These are phyloP conservation scores for Cabera pusaria DNA, from an alignment of 2,888 invertebrate species.

Conservation along the genomic window DNA sequence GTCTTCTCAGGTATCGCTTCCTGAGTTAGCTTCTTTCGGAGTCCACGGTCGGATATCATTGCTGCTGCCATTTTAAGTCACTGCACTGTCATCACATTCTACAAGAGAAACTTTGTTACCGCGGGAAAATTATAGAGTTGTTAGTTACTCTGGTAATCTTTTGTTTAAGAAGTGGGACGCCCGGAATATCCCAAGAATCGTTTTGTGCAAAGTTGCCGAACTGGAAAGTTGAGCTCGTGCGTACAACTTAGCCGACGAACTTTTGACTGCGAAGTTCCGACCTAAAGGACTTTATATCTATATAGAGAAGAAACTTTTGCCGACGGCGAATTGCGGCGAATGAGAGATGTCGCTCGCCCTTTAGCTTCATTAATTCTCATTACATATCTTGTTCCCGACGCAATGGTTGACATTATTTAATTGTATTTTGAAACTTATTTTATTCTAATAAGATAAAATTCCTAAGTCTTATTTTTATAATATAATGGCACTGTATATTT, in stretches of 20 bases:
- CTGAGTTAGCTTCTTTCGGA: conserved; percentile 76
- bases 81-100: conserved; percentile 8
- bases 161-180: conserved; percentile 34
- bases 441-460: too few species aligned
- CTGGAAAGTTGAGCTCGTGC: conserved; percentile 64
- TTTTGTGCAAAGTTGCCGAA: conserved; percentile 63
- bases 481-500: too few species aligned
- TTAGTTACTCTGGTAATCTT: conserved; percentile 36
- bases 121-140: conserved; percentile 6
- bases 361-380: conserved; percentile 27
- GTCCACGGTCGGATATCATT: conserved; percentile 80
- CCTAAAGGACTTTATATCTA: conserved; percentile 50
- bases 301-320: conserved; percentile 55
- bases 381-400: too few species aligned
- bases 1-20: conserved; percentile 75
- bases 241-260: conserved; percentile 66
- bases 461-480: too few species aligned
- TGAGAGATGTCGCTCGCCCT: conserved; percentile 25
- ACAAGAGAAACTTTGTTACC: conserved; percentile 10
- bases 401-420: too few species aligned
- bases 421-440: too few species aligned
- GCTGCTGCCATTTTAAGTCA: conserved; percentile 79
- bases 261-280: conserved; percentile 72
- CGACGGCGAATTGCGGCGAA: conserved; percentile 34
- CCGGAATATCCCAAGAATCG: conserved; percentile 39